Base-by-base conservation (phyloP, 2,113 vertebrate species). In the Anseranas semipalmata region DNA sequence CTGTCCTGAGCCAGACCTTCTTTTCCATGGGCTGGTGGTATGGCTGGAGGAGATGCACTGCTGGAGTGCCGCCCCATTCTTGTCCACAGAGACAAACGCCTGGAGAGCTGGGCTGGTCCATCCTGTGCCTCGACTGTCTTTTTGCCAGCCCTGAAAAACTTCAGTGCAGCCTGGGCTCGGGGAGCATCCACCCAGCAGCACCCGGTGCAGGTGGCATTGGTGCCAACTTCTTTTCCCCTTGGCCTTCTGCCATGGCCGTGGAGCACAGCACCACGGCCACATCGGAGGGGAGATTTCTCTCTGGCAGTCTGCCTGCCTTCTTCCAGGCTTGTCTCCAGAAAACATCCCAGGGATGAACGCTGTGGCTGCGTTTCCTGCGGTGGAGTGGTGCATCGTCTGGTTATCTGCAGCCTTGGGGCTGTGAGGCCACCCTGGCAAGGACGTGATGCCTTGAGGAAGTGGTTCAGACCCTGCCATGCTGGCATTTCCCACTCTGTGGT, bases 161-260 rank as follows among this genome's bases (percentile, higher is more conserved):
- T 68, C 71, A 39, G 53, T 1, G 2, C 50, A 58, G 35, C 19
- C 43, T 1, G 2, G 28, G 10, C 35, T 60, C 76, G 43, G 32
- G 32, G 6, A 56, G 37, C 46, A 48, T 48, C 46, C 32, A 30
- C 12, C 28, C 0, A 4, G 43, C 30, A 53, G 66, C 41, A 56
- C 32, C 11, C 4, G 3, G 48, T 0, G 0, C 41, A 25, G 24
- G 8, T 48, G 37, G 73, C 0, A 0, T 3, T 16, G 50, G 16
- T 48, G 48, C 7, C 18, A 33, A 4, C 12, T 33, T 41, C 55
- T 41, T 56, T 7, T 22, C 19, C 7, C 18, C 73, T 27, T 33
- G 45, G 30, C 60, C 35, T 43, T 68, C 2, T 2, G 35, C 48
- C 6, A 1, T 5, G 1, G 48, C 63, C 28, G 33, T 25, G 52